Conservation (phyloP, 2,888 invertebrate species). For the Volucella inanis region DNA sequence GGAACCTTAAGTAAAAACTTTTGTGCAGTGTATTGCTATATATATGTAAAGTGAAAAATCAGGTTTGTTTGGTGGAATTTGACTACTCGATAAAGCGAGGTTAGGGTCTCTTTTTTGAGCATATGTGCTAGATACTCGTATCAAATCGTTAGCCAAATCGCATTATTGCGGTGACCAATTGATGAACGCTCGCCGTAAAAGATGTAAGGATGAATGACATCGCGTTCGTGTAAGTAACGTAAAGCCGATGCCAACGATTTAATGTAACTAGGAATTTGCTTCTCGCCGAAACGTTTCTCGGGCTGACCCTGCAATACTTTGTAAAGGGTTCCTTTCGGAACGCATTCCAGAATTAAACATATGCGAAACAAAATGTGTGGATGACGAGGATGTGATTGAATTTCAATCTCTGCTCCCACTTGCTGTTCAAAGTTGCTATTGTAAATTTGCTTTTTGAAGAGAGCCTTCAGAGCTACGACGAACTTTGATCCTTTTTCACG, state of each 20-base stretch:
- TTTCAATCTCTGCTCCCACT: conserved; percentile 97
- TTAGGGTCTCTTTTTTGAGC: too few species aligned
- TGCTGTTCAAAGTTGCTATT: conserved; percentile 96
- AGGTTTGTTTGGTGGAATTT: too few species aligned
- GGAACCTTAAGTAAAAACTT: too few species aligned
- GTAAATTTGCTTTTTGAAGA: conserved; percentile 95
- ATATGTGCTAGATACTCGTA: too few species aligned
- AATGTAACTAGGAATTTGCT: conserved; percentile 90
- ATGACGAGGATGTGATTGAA: conserved; percentile 97
- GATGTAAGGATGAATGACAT: conserved; percentile 97
- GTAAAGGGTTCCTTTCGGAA: conserved; percentile 90
- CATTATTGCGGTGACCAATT: too few species aligned
- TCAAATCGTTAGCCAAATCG: too few species aligned
- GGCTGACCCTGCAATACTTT: conserved; percentile 88
- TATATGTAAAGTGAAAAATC: too few species aligned
- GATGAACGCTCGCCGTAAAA: too few species aligned
- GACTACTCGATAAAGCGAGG: too few species aligned
- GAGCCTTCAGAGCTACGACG: conserved; percentile 93
- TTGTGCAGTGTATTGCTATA: too few species aligned
- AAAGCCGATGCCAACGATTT: conserved; percentile 94
- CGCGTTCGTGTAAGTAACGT: conserved; percentile 93
- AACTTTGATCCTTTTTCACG: conserved; percentile 94
- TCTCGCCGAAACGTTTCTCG: conserved; percentile 90
- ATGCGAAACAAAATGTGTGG: conserved; percentile 95
- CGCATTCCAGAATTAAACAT: conserved; percentile 97